phyloP scores from a whole-genome alignment of 1,140 invertebrate genomes.

The Drosophila eugracilis region DNA sequence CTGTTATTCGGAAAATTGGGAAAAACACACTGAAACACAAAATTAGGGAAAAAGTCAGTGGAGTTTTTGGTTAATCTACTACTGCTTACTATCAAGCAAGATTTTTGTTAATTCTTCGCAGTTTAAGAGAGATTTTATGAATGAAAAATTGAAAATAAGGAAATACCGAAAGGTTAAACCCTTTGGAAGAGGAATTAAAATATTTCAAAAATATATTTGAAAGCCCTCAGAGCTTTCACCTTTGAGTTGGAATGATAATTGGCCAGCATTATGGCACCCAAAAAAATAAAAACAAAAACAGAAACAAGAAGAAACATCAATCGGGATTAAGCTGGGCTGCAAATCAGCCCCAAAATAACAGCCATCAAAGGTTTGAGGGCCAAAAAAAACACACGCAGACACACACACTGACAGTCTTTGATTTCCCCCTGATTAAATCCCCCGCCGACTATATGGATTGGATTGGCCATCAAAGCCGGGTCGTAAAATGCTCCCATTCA shows the following conservation, averaged over 20 bases:
- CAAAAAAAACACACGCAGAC: neutral
- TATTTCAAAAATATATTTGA: too few relatives aligned
- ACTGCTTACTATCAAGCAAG: too few relatives aligned
- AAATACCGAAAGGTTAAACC: too few relatives aligned
- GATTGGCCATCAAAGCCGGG: constrained; percentile 36
- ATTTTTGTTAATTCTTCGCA: too few relatives aligned
- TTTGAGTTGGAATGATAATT: neutral
- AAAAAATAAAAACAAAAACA: too few relatives aligned
- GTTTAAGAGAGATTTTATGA: too few relatives aligned
- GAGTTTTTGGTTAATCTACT: too few relatives aligned
- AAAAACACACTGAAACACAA: too few relatives aligned
- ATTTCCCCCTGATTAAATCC: constrained; percentile 39
- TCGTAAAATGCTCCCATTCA: constrained; percentile 49
- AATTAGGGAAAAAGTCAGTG: too few relatives aligned
- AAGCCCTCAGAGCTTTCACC: too few relatives aligned
- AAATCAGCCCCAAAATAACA: neutral
- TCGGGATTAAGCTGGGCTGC: neutral
- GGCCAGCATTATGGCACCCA: neutral
- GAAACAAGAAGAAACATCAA: neutral
- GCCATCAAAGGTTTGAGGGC: neutral
- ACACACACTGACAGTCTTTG: constrained; percentile 12
- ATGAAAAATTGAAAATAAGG: too few relatives aligned
- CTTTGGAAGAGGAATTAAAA: too few relatives aligned
- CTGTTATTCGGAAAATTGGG: constrained; percentile 11
- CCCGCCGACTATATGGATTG: constrained; percentile 14